phyloP scores from a whole-genome alignment of 1,140 invertebrate genomes.

The Drosophila punjabiensis region DNA sequence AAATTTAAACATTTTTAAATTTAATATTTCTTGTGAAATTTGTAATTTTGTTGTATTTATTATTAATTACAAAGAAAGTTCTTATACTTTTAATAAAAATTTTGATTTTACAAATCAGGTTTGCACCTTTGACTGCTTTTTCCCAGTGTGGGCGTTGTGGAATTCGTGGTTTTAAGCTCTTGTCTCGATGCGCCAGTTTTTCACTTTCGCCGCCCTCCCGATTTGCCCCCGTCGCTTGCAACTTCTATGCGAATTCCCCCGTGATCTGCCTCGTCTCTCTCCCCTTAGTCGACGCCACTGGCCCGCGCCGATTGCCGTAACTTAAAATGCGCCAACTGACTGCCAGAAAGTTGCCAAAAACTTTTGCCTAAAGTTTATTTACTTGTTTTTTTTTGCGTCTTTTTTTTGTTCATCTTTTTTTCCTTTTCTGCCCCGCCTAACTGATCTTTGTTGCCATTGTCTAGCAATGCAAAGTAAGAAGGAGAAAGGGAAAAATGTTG shows the following conservation, averaged over 20 bases:
- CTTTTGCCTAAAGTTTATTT: constrained; percentile 77
- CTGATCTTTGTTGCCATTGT: constrained; percentile 27
- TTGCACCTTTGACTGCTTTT: constrained; percentile 3
- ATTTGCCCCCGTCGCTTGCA: constrained; percentile 12
- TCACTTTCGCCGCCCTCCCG: constrained; percentile 54
- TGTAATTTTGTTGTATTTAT: background rate
- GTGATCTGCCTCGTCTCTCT: constrained; percentile 11
- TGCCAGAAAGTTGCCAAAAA: constrained; percentile 75
- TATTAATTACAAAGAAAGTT: background rate
- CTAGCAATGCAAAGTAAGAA: constrained; percentile 23
- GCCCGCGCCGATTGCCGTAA: constrained; percentile 68
- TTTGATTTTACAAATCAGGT: too few species aligned
- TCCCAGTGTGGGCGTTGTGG: constrained; percentile 34
- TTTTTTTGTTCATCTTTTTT: constrained; percentile 39
- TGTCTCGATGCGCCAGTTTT: constrained; percentile 61
- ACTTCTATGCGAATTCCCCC: constrained; percentile 34
- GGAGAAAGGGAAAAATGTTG: constrained; percentile 10
- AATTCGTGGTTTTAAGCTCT: constrained; percentile 70
- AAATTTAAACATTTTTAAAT: too few species aligned
- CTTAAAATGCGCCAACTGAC: constrained; percentile 81
- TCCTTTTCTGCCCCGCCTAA: constrained; percentile 18
- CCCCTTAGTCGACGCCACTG: constrained; percentile 12
- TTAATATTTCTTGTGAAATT: background rate
- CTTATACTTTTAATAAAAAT: background rate
- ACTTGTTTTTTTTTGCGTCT: constrained; percentile 63